phyloP scores from a whole-genome alignment of 2,888 invertebrate species.

The Pyrochroa serraticornis region DNA sequence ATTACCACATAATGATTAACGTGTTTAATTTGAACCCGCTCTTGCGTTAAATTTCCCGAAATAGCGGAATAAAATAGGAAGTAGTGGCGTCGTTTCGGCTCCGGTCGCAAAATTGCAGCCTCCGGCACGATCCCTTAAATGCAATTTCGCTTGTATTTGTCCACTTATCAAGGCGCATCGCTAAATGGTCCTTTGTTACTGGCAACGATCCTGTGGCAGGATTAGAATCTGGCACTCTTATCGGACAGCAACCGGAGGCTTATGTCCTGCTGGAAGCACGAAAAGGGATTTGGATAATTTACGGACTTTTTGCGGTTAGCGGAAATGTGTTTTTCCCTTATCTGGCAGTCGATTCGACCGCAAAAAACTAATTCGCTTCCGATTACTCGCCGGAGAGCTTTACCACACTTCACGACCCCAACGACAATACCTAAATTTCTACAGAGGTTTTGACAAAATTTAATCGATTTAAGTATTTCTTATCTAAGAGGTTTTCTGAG shows the following conservation, averaged over 20 bases:
- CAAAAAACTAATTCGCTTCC: slow-evolving; percentile 1
- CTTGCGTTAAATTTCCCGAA: too few species aligned
- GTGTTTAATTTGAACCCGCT: too few species aligned
- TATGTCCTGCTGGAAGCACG: slow-evolving; percentile 23
- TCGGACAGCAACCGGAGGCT: slow-evolving; percentile 25
- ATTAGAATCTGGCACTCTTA: slow-evolving; percentile 31
- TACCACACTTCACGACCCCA: too few species aligned
- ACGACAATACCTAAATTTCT: too few species aligned
- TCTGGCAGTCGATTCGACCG: slow-evolving; percentile 12
- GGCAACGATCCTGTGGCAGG: slow-evolving; percentile 18
- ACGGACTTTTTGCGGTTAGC: slow-evolving; percentile 26
- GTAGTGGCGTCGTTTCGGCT: too few species aligned
- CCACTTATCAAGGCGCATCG: slow-evolving; percentile 27
- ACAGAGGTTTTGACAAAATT: too few species aligned
- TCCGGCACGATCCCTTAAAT: slow-evolving; percentile 2
- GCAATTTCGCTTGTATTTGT: slow-evolving; percentile 22
- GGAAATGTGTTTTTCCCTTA: slow-evolving; percentile 16
- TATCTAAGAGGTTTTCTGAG: too few species aligned
- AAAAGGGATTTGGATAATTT: slow-evolving; percentile 26
- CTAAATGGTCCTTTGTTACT: slow-evolving; percentile 30
- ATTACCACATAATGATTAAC: too few species aligned
- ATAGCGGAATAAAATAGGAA: too few species aligned
- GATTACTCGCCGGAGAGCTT: background rate
- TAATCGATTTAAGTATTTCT: too few species aligned
- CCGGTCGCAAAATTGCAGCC: background rate